phyloP scores from a whole-genome alignment of 2,888 invertebrate species.

The Ischnura elegans region DNA sequence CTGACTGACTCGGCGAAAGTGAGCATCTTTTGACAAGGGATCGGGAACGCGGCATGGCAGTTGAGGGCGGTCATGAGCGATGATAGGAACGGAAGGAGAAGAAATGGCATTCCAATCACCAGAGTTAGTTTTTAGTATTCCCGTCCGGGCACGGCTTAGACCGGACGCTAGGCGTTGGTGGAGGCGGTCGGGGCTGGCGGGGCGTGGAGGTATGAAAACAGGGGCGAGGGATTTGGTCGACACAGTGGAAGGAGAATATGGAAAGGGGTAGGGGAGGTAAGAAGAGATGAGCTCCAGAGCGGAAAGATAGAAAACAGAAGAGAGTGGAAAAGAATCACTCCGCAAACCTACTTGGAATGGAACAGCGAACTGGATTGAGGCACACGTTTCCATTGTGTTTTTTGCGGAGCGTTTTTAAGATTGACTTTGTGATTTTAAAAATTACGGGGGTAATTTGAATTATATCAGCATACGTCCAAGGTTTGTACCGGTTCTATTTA shows the following conservation, averaged over 20 bases:
- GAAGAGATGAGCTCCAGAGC: neutral
- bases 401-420: neutral
- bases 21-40: neutral
- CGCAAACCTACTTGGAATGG: neutral
- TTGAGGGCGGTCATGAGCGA: neutral
- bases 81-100: neutral
- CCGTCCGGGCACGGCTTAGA: neutral
- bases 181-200: neutral
- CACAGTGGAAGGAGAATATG: neutral
- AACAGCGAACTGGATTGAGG: neutral
- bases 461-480: neutral
- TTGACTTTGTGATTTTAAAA: neutral
- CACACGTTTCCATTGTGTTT: neutral
- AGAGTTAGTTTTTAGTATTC: slow-evolving; percentile 12
- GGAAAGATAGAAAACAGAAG: neutral
- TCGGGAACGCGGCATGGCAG: neutral
- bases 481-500: neutral
- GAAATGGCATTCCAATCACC: slow-evolving; percentile 47
- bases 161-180: slow-evolving; percentile 19
- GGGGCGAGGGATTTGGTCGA: neutral
- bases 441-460: neutral
- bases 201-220: neutral
- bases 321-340: neutral
- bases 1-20: neutral
- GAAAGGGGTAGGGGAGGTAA: no score